Conservation (phyloP, 2,888 invertebrate genomes). For the Limnephilus lunatus region DNA sequence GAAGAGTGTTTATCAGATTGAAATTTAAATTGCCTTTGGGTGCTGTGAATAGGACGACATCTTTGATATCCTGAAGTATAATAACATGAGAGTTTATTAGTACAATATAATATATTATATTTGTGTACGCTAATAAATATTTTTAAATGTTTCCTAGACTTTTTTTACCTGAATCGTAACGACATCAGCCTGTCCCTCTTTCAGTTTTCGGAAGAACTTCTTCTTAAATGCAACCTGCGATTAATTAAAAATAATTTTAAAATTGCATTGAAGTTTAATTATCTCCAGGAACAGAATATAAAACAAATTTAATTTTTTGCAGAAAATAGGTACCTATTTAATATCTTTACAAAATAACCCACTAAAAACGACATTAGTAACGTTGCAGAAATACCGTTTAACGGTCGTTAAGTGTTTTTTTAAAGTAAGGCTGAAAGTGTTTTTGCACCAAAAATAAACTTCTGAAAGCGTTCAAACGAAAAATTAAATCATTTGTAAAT, state of each 20-base stretch:
- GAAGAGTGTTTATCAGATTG: conserved; percentile 46
- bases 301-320: too few species aligned
- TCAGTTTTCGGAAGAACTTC: conserved; percentile 51
- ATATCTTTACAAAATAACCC: too few species aligned
- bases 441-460: too few species aligned
- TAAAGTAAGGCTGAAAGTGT: too few species aligned
- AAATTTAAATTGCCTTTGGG: conserved; percentile 48
- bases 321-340: too few species aligned
- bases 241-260: not conserved
- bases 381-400: too few species aligned
- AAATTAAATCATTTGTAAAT: too few species aligned
- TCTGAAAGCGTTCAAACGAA: too few species aligned
- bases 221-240: conserved; percentile 53
- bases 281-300: too few species aligned
- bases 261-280: not conserved
- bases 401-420: too few species aligned
- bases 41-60: conserved; percentile 59
- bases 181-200: conserved; percentile 48
- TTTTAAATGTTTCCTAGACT: not conserved
- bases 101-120: not conserved
- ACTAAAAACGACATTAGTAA: too few species aligned
- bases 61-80: conserved; percentile 61
- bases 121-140: not conserved
- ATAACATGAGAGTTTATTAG: not conserved
- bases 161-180: conserved; percentile 57